Percentiles rank a stretch among this genome's conserved stretches.
Conservation (phyloP, 2,888 invertebrate genomes). For the Chalcis sispes region DNA sequence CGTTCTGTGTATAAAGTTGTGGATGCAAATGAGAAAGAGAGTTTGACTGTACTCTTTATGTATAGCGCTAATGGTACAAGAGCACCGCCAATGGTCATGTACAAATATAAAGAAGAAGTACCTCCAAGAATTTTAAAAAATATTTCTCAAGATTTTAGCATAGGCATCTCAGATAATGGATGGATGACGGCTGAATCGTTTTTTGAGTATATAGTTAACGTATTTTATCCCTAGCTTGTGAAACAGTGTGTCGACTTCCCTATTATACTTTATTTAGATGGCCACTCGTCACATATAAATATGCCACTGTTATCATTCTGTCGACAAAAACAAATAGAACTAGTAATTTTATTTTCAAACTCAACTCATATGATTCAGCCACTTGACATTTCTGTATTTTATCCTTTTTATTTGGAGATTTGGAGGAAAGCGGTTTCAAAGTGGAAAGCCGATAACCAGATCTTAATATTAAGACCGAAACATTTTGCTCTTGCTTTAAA, state of each 20-base stretch:
- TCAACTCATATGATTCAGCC: conserved; percentile 71
- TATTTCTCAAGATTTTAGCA: conserved; percentile 66
- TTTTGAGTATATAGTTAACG: conserved; percentile 70
- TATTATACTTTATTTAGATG: conserved; percentile 71
- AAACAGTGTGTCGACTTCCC: conserved; percentile 65
- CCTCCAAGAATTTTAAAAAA: conserved; percentile 20
- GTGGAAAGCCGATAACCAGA: conserved; percentile 31
- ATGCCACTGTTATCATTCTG: conserved; percentile 57
- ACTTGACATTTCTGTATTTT: conserved; percentile 69
- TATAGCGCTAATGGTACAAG: conserved; percentile 31
- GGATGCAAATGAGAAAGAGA: conserved; percentile 56
- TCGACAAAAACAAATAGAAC: conserved; percentile 51
- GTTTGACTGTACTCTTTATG: conserved; percentile 57
- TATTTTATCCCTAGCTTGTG: conserved; percentile 69
- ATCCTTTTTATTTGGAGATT: conserved; percentile 63
- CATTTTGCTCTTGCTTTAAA: conserved; percentile 2
- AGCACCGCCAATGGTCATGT: conserved; percentile 23
- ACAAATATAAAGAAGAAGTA: not conserved
- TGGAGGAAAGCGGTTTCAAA: conserved; percentile 60
- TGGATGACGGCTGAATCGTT: conserved; percentile 73
- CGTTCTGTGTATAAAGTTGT: conserved; percentile 59
- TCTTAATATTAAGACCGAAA: conserved; percentile 9
- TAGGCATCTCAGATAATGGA: conserved; percentile 70
- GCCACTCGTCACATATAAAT: conserved; percentile 70
- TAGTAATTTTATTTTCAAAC: conserved; percentile 65